These are phyloP conservation scores for Montipora foliosa DNA, from an alignment of 64 coral and sea anemone genomes.

Conservation along the genomic window DNA sequence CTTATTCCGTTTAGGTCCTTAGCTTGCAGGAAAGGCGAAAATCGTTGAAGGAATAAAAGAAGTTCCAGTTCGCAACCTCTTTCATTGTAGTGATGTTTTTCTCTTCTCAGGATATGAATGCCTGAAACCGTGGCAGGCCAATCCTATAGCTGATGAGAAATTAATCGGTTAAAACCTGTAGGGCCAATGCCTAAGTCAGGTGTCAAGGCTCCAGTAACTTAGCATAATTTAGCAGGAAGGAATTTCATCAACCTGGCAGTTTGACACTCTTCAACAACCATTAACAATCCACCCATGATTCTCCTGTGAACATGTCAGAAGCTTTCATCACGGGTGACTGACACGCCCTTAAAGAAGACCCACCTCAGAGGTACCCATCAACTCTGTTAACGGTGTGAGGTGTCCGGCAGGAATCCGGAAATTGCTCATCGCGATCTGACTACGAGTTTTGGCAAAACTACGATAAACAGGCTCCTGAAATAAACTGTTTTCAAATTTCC, in stretches of 20 bases:
- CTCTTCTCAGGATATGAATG: too few species aligned
- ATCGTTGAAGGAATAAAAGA: too few species aligned
- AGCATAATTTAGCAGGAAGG: constrained; percentile 20
- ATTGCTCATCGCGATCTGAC: constrained; percentile 3
- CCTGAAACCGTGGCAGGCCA: neutral
- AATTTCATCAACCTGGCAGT: constrained; percentile 31
- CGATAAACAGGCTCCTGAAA: neutral
- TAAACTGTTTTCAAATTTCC: neutral
- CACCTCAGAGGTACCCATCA: constrained; percentile 13
- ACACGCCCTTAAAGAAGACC: constrained; percentile 20
- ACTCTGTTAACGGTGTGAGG: neutral
- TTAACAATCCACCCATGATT: constrained; percentile 4
- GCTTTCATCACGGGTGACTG: constrained; percentile 5
- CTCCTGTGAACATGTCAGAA: constrained; percentile 18
- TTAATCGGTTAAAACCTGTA: neutral
- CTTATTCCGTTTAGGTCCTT: too few species aligned
- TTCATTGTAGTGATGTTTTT: too few species aligned
- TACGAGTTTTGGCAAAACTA: constrained; percentile 15
- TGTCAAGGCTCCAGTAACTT: neutral
- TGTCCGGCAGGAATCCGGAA: constrained; percentile 31
- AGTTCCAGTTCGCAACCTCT: too few species aligned
- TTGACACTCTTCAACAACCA: constrained; percentile 24
- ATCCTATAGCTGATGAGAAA: neutral
- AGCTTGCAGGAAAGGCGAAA: too few species aligned
- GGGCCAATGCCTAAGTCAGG: too few species aligned